phyloP scores from a whole-genome alignment of 2,797 vertebrate genomes.

The Sebastes taczanowskii region DNA sequence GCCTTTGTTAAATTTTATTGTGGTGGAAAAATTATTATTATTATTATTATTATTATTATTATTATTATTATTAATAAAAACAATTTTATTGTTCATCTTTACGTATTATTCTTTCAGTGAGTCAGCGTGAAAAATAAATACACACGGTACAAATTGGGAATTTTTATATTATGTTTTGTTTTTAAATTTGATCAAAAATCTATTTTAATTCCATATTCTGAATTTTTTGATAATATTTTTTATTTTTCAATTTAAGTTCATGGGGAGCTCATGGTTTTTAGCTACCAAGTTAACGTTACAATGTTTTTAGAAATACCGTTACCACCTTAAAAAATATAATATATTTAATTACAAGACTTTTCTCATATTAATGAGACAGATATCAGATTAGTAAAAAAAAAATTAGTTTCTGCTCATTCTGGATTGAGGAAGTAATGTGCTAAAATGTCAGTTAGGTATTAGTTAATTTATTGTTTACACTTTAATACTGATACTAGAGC shows the following conservation, averaged over 20 bases:
- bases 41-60: not conserved
- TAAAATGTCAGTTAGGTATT: not conserved
- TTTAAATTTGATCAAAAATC: not conserved
- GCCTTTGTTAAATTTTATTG: constrained; percentile 98
- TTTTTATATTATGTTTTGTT: not conserved
- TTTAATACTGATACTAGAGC: not conserved
- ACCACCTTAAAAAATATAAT: too few relatives aligned
- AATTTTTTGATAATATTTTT: not conserved
- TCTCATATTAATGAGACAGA: too few relatives aligned
- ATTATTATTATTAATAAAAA: constrained; percentile 61
- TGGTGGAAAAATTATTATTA: constrained; percentile 92
- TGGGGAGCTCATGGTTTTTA: not conserved
- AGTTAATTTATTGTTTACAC: not conserved
- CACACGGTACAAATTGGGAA: not conserved
- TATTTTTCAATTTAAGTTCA: not conserved
- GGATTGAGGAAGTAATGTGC: too few relatives aligned
- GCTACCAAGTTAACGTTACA: not conserved
- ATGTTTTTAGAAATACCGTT: not conserved
- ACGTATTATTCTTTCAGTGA: not conserved
- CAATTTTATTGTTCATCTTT: constrained; percentile 79
- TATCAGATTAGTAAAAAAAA: too few relatives aligned
- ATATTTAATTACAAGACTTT: too few relatives aligned
- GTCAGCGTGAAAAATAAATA: not conserved
- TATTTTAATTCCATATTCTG: not conserved
- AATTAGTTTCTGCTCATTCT: not conserved